Evolutionary conservation across 2,113 vertebrate species (phyloP).

Genomic region (Semicossyphus pulcher): DNA sequence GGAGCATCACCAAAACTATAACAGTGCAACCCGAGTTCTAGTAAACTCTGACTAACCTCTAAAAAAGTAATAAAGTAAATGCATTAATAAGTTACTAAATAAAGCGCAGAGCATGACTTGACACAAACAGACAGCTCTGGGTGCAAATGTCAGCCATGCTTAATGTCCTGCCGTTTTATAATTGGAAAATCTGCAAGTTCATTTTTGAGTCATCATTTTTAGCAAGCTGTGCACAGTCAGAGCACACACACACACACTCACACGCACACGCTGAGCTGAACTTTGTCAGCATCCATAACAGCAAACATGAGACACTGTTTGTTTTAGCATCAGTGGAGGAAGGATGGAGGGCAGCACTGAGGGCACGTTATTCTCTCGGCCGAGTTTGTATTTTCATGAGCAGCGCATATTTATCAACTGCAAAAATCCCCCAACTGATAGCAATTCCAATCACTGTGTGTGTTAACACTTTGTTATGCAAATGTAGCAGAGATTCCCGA

Average conservation of each 20-base stretch:
- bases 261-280: not conserved
- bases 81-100: not conserved
- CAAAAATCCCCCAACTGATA: conserved; percentile 13
- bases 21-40: not conserved
- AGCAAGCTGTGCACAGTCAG: conserved; percentile 14
- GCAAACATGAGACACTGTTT: conserved; percentile 7
- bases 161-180: conserved; percentile 19
- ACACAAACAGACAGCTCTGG: conserved; percentile 9
- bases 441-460: conserved; percentile 14
- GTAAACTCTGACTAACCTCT: not conserved
- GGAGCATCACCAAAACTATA: too few species aligned
- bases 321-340: conserved; percentile 14
- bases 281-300: conserved; percentile 7
- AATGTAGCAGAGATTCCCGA: conserved; percentile 17
- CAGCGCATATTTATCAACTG: not conserved
- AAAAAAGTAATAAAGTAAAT: not conserved
- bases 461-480: conserved; percentile 34
- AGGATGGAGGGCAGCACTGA: conserved; percentile 2
- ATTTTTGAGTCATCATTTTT: conserved; percentile 35
- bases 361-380: not conserved
- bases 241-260: not conserved
- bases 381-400: not conserved
- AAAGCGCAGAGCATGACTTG: not conserved
- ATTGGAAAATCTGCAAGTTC: conserved; percentile 30
- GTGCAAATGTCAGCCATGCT: conserved; percentile 21